Conservation (phyloP, 2,888 invertebrate species). For the Ceramica pisi region DNA sequence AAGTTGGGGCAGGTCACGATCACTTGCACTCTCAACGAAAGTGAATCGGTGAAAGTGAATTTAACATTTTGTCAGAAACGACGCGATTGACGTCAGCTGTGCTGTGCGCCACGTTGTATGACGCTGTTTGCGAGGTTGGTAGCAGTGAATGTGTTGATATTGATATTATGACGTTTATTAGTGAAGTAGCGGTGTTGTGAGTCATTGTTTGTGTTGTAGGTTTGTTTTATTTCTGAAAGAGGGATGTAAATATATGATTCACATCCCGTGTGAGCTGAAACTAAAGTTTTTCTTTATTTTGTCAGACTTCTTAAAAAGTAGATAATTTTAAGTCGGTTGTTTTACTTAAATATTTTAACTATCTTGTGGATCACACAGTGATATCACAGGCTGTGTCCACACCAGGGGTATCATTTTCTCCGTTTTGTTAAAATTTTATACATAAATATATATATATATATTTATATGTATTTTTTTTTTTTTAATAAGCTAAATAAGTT, state of each 20-base stretch:
- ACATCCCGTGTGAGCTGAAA: not conserved
- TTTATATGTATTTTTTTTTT: too few species aligned
- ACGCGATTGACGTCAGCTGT: slow-evolving; percentile 53
- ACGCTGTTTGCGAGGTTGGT: slow-evolving; percentile 15
- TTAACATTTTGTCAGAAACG: slow-evolving; percentile 51
- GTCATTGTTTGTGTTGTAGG: not conserved
- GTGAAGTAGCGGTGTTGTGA: not conserved
- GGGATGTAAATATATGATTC: too few species aligned
- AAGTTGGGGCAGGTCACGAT: slow-evolving; percentile 74
- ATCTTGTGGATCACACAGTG: not conserved
- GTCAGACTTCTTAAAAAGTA: not conserved
- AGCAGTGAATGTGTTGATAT: slow-evolving; percentile 12
- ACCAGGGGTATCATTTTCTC: too few species aligned
- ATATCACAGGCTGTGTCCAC: too few species aligned
- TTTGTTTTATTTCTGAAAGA: not conserved
- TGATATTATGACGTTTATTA: slow-evolving; percentile 7
- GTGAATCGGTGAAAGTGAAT: slow-evolving; percentile 76
- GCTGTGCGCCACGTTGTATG: slow-evolving; percentile 20
- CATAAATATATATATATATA: too few species aligned
- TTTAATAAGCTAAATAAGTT: too few species aligned
- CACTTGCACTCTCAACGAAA: slow-evolving; percentile 81
- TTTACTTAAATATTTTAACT: not conserved
- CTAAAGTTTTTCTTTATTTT: too few species aligned
- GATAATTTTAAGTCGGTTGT: not conserved
- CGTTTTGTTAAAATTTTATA: too few species aligned